Conservation (phyloP, 2,888 invertebrate genomes). For the Mythimna impura region DNA sequence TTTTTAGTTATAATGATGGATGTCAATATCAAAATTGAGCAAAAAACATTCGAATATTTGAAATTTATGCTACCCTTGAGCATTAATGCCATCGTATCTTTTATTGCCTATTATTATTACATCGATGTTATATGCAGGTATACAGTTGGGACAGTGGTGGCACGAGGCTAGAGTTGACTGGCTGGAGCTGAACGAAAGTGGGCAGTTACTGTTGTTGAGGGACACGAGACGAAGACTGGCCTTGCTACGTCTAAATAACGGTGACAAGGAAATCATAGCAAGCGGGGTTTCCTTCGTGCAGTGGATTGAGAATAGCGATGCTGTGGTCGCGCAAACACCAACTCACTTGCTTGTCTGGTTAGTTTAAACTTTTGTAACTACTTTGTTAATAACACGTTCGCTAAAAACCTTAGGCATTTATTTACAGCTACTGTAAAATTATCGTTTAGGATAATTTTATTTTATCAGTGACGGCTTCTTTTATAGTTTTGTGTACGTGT, state of each 20-base stretch:
- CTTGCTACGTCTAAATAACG: slow-evolving; percentile 90
- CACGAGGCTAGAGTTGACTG: slow-evolving; percentile 99
- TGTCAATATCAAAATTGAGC: no score
- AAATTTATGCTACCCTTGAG: no score
- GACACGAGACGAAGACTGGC: slow-evolving; percentile 95
- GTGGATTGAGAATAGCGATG: slow-evolving; percentile 98
- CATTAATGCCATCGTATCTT: no score
- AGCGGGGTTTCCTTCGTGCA: slow-evolving; percentile 93
- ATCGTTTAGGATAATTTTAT: no score
- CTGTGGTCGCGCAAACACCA: slow-evolving; percentile 98
- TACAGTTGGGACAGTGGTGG: slow-evolving; percentile 94
- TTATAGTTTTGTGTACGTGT: no score
- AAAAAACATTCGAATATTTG: no score
- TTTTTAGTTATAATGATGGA: no score
- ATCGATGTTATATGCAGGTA: slow-evolving; percentile 73
- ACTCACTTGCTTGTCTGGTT: slow-evolving; percentile 98
- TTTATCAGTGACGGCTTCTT: no score
- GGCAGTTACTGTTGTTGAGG: slow-evolving; percentile 96
- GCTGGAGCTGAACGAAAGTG: slow-evolving; percentile 99
- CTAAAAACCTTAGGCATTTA: no score
- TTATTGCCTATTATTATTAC: neutral
- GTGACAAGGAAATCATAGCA: slow-evolving; percentile 92
- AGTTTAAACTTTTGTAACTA: slow-evolving; percentile 49
- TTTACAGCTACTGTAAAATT: no score
- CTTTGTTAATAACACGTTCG: neutral